Evolutionary conservation across 2,797 vertebrate species (phyloP).

Genomic region (Anguilla obscura): DNA sequence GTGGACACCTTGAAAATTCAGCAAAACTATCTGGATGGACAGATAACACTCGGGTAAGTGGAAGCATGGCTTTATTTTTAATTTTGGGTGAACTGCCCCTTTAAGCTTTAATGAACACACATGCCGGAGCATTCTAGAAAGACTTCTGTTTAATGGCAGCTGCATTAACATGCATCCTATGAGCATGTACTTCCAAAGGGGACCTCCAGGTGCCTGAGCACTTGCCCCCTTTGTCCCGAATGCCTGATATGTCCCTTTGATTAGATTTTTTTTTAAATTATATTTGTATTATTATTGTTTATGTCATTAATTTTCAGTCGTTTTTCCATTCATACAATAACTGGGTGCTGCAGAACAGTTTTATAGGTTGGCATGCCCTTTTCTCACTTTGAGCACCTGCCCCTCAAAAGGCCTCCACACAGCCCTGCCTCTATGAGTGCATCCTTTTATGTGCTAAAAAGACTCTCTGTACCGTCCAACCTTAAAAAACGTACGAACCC

Average conservation of each 20-base stretch:
- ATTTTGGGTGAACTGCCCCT: no score
- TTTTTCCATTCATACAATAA: not conserved
- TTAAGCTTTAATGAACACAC: not conserved
- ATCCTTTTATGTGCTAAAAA: not conserved
- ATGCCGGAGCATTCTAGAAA: not conserved
- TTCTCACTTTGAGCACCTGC: not conserved
- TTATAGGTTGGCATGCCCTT: not conserved
- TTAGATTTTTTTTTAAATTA: no score
- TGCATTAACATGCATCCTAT: not conserved
- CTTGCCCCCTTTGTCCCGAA: no score
- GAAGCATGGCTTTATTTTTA: no score
- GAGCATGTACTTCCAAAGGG: not conserved
- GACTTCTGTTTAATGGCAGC: not conserved
- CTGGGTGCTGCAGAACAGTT: not conserved
- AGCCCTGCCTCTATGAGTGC: not conserved
- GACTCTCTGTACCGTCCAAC: not conserved
- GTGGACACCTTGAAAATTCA: no score
- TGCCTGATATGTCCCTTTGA: not conserved
- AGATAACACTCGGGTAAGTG: no score
- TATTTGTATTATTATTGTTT: not conserved
- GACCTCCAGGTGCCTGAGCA: no score
- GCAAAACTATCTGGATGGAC: no score
- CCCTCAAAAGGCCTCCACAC: not conserved
- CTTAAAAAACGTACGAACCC: not conserved
- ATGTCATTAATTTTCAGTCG: not conserved